Conservation (phyloP, 2,113 vertebrate species). For the Glareola pratincola region DNA sequence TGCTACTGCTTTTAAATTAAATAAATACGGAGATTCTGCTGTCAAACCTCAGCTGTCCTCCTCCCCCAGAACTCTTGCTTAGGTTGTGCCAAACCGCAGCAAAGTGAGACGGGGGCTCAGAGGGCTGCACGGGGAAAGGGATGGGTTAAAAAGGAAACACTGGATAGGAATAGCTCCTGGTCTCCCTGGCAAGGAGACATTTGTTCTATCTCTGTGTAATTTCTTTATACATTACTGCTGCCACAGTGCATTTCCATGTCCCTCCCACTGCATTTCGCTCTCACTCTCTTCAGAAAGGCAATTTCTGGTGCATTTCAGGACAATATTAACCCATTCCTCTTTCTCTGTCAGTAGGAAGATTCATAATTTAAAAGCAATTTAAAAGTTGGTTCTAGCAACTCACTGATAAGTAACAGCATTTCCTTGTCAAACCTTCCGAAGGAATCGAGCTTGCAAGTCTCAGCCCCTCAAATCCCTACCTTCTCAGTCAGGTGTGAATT, state of each 20-base stretch:
- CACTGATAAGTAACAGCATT: neutral
- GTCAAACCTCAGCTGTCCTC: neutral
- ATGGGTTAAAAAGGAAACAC: constrained; percentile 23
- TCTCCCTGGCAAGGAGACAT: constrained; percentile 47
- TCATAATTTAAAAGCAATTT: neutral
- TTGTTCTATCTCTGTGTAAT: constrained; percentile 61
- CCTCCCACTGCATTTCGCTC: constrained; percentile 66
- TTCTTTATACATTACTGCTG: constrained; percentile 62
- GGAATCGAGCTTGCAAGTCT: neutral
- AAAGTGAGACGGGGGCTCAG: neutral
- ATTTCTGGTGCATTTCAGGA: constrained; percentile 71
- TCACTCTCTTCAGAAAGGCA: constrained; percentile 51
- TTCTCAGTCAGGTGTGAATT: constrained; percentile 10
- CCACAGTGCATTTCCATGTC: constrained; percentile 60
- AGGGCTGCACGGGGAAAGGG: neutral
- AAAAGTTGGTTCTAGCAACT: neutral
- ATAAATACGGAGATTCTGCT: constrained; percentile 36
- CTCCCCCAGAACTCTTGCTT: neutral
- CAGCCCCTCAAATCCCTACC: neutral
- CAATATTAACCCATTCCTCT: constrained; percentile 61
- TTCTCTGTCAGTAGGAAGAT: neutral
- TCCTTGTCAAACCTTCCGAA: neutral
- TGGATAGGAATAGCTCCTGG: constrained; percentile 39
- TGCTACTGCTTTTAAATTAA: constrained; percentile 20
- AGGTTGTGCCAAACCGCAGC: fast-evolving